Base-by-base conservation (phyloP, 2,113 vertebrate genomes). In the Platysternon megacephalum region DNA sequence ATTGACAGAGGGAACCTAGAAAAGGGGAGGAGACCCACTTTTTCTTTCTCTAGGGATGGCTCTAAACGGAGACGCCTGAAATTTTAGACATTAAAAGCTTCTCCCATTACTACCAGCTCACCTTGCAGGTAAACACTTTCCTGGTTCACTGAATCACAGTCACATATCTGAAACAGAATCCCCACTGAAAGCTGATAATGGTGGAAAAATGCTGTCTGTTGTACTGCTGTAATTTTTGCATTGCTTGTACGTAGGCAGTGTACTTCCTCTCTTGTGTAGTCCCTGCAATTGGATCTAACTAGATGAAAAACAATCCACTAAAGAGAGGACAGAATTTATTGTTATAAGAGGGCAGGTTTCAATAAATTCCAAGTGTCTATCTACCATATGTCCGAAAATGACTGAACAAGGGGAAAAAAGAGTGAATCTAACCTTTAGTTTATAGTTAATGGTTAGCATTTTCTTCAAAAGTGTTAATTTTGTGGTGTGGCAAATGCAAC, bases 41-140 rank as follows among this genome's bases (percentile, higher is more conserved):
- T 95, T 93, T 89, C 96, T 96, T 98, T 87, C 91, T 98, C 82
- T 89, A 82, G 93, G 94, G 96, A 97, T 97, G 95, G 93, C 92
- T 95, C 83, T 94, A 88, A 93, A 94, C 12, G 93, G 96, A 97
- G 96, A 97, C 8, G 74, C 61, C 85, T 98, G 97, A 98, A 98
- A 99, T 93, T 88, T 95, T 97, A 99, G 97, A 98, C 94, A 87
- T 97, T 98, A 98, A 98, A 99, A 98, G 98, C 97, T 90, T 98
- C 97, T 98, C 96, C 85, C 51, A 11, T 98, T 98, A 98, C 98
- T 32, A 89, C 39, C 86, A 93, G 93, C 97, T 98, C 97, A 98
- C 97, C 93, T 98, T 97, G 95, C 98, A 98, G 98, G 98, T 98
- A 97, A 98, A 98, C 91, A 96, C 86, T 94, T 97, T 95, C 95